A percentile compares a stretch with the other conserved stretches of the same genome.
Evolutionary conservation across 2,113 vertebrate species (phyloP).

Genomic region (Callocephalon fimbriatum): DNA sequence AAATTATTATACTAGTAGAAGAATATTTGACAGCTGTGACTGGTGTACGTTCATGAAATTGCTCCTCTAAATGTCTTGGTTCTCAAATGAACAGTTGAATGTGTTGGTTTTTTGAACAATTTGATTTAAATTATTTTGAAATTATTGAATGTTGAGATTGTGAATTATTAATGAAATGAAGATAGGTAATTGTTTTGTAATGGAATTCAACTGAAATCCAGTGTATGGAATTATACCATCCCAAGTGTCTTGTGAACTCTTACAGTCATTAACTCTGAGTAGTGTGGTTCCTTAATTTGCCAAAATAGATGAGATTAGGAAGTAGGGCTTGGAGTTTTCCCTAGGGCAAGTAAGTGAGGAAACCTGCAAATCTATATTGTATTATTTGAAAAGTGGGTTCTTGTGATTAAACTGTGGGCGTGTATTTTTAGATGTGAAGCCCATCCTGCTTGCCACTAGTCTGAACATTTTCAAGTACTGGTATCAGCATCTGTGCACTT

Average conservation of each 20-base stretch:
- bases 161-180: conserved; percentile 60
- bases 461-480: conserved; percentile 42
- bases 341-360: not conserved
- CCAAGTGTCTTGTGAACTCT: conserved; percentile 58
- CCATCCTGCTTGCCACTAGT: conserved; percentile 34
- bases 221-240: conserved; percentile 60
- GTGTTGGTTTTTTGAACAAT: conserved; percentile 9
- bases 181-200: conserved; percentile 58
- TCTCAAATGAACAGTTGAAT: conserved; percentile 47
- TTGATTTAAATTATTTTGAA: conserved; percentile 41
- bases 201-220: conserved; percentile 55
- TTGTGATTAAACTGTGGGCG: conserved; percentile 35
- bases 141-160: conserved; percentile 67
- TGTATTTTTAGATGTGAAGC: conserved; percentile 45
- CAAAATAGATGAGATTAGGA: not conserved
- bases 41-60: conserved; percentile 59
- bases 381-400: conserved; percentile 37
- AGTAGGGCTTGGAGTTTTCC: not conserved
- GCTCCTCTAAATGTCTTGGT: conserved; percentile 62
- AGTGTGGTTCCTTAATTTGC: conserved; percentile 52
- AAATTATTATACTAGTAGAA: not conserved
- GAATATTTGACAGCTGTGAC: conserved; percentile 67
- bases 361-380: conserved; percentile 58
- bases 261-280: conserved; percentile 22
- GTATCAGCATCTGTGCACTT: not conserved